Evolutionary conservation across 1,140 invertebrate species (phyloP).

Genomic region (Varroa destructor): DNA sequence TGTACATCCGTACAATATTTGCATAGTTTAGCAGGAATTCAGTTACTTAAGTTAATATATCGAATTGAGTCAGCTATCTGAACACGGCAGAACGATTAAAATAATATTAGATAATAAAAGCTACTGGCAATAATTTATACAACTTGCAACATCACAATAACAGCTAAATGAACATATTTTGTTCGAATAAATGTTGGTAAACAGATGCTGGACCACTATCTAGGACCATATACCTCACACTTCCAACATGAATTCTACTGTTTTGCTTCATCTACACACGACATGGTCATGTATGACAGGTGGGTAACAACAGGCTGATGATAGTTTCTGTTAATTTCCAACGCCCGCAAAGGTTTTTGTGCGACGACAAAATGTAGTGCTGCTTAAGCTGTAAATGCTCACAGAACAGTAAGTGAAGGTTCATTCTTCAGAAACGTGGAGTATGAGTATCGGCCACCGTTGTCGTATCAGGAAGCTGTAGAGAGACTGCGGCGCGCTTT

Average conservation of each 20-base stretch:
- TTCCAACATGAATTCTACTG: constrained; percentile 24
- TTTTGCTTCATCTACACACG: constrained; percentile 12
- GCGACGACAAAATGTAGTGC: neutral
- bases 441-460: constrained; percentile 9
- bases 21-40: no score
- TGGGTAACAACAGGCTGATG: neutral
- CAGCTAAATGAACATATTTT: no score
- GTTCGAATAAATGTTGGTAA: neutral
- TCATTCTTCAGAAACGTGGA: constrained; percentile 1
- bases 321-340: no score
- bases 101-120: no score
- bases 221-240: neutral
- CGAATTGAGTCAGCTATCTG: no score
- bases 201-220: constrained; percentile 20
- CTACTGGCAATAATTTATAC: no score
- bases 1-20: no score
- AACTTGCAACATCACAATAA: no score
- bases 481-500: constrained; percentile 9
- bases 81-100: no score
- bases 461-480: constrained; percentile 19
- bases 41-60: no score
- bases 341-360: no score
- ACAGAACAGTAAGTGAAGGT: neutral
- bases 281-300: constrained; percentile 17
- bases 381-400: neutral